Conservation (phyloP, 2,888 invertebrate species). For the Epirrhoe tristata region DNA sequence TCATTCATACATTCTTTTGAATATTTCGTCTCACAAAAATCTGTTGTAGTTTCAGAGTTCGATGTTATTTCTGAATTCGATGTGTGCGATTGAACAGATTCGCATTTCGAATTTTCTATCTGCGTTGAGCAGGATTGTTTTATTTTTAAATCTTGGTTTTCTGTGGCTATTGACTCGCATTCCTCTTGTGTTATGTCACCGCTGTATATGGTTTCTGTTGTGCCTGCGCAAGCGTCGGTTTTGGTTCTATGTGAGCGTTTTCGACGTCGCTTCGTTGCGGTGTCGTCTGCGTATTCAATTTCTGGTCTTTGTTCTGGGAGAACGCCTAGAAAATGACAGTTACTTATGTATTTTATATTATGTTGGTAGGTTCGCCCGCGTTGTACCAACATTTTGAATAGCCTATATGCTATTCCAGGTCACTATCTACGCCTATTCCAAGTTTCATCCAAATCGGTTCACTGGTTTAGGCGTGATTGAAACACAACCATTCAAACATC, state of each 20-base stretch:
- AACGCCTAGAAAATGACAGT: constrained; percentile 49
- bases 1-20: background rate
- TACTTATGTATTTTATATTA: no score
- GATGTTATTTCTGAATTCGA: constrained; percentile 14
- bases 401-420: no score
- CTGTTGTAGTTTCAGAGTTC: background rate
- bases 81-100: constrained; percentile 4
- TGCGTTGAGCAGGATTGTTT: constrained; percentile 54
- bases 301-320: constrained; percentile 55
- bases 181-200: constrained; percentile 26
- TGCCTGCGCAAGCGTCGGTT: constrained; percentile 70
- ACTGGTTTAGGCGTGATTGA: no score
- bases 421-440: no score
- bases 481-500: no score
- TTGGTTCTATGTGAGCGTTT: constrained; percentile 70
- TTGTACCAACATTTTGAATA: no score
- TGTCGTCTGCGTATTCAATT: constrained; percentile 40
- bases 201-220: constrained; percentile 49
- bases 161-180: constrained; percentile 49
- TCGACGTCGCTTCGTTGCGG: constrained; percentile 46
- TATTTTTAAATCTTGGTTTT: constrained; percentile 58
- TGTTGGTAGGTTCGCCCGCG: no score
- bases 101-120: constrained; percentile 27
- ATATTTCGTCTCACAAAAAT: constrained; percentile 22
- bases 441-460: no score